Conservation (phyloP, 2,888 invertebrate genomes). For the Imbricaverruca yamaguchii region DNA sequence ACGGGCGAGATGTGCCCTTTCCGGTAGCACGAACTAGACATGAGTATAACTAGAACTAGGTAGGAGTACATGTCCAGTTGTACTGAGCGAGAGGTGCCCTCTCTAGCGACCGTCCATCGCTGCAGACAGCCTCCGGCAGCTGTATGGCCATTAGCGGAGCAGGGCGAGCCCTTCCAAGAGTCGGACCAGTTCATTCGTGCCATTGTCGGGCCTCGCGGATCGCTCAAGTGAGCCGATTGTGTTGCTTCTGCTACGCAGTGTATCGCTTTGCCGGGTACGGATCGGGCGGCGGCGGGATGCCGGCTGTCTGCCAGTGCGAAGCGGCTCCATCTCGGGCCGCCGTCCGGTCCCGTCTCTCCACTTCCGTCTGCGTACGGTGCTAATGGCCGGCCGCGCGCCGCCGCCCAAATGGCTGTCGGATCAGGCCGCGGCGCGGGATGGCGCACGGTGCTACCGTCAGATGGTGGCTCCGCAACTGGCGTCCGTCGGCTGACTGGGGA, state of each 20-base stretch:
- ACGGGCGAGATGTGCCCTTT: too few species aligned
- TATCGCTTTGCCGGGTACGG: background rate
- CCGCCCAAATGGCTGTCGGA: background rate
- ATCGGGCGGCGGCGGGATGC: background rate
- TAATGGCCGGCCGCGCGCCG: background rate
- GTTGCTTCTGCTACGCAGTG: background rate
- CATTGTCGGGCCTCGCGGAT: background rate
- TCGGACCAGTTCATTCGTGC: background rate
- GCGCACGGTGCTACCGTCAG: background rate
- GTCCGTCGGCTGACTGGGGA: too few species aligned
- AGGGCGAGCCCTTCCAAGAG: background rate
- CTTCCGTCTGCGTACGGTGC: background rate
- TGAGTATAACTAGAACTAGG: too few species aligned
- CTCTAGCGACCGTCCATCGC: too few species aligned
- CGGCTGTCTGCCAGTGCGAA: constrained; percentile 4
- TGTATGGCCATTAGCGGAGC: background rate
- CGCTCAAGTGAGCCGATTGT: background rate
- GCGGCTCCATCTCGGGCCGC: background rate
- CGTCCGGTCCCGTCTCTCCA: constrained; percentile 6
- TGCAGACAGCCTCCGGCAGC: too few species aligned
- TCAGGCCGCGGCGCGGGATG: background rate
- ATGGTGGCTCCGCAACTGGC: background rate
- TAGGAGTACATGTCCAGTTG: too few species aligned
- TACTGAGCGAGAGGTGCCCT: too few species aligned
- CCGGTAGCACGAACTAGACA: too few species aligned